A percentile compares a stretch with the other conserved stretches of the same genome.
phyloP scores from a whole-genome alignment of 37 sponge, comb jelly and placozoan species.

The Beroe forskalii region DNA sequence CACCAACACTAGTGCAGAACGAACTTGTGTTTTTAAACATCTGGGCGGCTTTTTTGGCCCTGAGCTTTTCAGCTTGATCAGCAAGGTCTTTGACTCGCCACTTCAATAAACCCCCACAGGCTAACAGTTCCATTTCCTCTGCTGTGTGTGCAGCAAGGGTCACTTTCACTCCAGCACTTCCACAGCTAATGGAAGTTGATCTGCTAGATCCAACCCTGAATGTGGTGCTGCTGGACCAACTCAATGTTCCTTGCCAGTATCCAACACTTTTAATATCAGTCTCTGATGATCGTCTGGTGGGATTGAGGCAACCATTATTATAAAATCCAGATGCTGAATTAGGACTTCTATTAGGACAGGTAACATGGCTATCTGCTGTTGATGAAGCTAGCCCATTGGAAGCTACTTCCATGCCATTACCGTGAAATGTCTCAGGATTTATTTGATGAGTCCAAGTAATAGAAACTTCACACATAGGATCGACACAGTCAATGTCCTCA shows the following conservation, averaged over 20 bases:
- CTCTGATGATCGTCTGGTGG: too few species aligned
- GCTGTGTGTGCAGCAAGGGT: not conserved
- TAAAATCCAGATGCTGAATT: not conserved
- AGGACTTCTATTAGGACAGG: too few species aligned
- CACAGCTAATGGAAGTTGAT: not conserved
- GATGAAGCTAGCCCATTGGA: too few species aligned
- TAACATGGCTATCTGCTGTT: too few species aligned
- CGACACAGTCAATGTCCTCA: constrained; percentile 54
- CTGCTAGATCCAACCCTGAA: not conserved
- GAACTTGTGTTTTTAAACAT: too few species aligned
- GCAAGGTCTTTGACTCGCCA: not conserved
- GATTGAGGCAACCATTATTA: not conserved
- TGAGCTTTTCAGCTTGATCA: not conserved
- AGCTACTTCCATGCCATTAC: not conserved
- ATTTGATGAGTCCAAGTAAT: constrained; percentile 36
- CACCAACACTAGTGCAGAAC: too few species aligned
- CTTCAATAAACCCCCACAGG: not conserved
- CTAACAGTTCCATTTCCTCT: not conserved
- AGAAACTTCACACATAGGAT: not conserved
- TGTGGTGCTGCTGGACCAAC: not conserved
- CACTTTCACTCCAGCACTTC: not conserved
- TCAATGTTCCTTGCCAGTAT: not conserved
- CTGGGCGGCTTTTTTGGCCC: not conserved
- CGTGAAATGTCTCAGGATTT: too few species aligned
- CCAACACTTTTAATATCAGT: not conserved